Evolutionary conservation across 2,888 invertebrate genomes (phyloP).

Genomic region (Brenthis daphne): DNA sequence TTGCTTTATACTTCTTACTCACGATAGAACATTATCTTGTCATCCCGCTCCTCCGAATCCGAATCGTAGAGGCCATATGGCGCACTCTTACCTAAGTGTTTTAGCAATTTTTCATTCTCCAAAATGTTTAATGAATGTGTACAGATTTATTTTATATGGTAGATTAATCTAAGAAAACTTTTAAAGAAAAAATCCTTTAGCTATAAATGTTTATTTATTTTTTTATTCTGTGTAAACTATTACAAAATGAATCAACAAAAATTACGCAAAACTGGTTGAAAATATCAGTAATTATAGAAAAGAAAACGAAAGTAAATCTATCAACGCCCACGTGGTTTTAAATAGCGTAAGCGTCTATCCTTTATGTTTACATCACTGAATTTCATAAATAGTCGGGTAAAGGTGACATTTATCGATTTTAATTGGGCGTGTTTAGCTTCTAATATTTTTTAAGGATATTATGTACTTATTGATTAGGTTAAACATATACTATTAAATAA

Average conservation of each 20-base stretch:
- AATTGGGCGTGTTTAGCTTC: neutral
- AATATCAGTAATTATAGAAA: neutral
- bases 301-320: conserved; percentile 17
- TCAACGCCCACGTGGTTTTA: conserved; percentile 22
- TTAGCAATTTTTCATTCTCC: no score
- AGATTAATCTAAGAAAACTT: no score
- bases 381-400: conserved; percentile 20
- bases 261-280: neutral
- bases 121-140: no score
- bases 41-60: no score
- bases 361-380: conserved; percentile 22
- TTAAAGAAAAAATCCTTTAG: no score
- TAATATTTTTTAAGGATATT: neutral
- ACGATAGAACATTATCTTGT: no score
- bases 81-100: no score
- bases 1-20: no score
- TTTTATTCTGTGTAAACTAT: neutral
- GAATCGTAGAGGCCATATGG: no score
- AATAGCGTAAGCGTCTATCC: conserved; percentile 12
- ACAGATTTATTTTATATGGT: no score
- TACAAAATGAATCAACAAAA: neutral
- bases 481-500: neutral
- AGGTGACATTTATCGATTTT: conserved; percentile 13
- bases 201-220: no score
- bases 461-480: neutral